Percentiles rank a stretch among this genome's conserved stretches.
Conservation (phyloP, 2,797 vertebrate species). For the Chelmon rostratus region DNA sequence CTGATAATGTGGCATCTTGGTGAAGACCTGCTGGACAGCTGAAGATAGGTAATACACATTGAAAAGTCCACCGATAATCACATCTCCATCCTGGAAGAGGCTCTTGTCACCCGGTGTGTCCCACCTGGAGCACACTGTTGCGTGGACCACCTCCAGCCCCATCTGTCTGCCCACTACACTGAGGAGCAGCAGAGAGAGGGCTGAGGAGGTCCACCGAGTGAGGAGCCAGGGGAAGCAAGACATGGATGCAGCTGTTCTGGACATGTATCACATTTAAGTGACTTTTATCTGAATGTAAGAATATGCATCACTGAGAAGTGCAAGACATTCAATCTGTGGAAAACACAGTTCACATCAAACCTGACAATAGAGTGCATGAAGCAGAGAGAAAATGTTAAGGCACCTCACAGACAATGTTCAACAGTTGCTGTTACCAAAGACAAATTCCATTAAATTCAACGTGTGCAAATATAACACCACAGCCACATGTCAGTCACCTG, state of each 20-base stretch:
- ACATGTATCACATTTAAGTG: slow-evolving; percentile 3
- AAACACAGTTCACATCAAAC: slow-evolving; percentile 12
- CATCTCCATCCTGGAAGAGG: slow-evolving; percentile 79
- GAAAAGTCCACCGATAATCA: slow-evolving; percentile 82
- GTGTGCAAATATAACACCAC: neutral
- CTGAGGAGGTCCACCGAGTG: slow-evolving; percentile 7
- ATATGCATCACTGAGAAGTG: neutral
- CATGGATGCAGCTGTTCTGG: slow-evolving; percentile 51
- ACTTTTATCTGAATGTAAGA: neutral
- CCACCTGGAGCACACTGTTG: slow-evolving; percentile 58
- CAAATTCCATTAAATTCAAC: neutral
- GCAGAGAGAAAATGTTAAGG: neutral
- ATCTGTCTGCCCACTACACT: slow-evolving; percentile 26
- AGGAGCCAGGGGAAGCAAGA: slow-evolving; percentile 37
- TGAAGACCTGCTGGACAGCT: slow-evolving; percentile 64
- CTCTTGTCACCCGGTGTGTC: slow-evolving; percentile 44
- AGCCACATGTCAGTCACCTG: neutral
- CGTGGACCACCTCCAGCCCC: slow-evolving; percentile 29
- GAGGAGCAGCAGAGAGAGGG: slow-evolving; percentile 48
- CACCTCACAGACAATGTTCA: neutral
- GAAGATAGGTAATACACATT: slow-evolving; percentile 69
- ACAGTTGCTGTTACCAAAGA: slow-evolving; percentile 4
- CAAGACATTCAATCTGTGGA: neutral
- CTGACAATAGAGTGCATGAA: neutral
- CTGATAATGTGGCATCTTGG: slow-evolving; percentile 47